A percentile compares a stretch with the other conserved stretches of the same genome.
These are phyloP conservation scores for Heliconius erato DNA, from an alignment of 2,888 invertebrate genomes.

Conservation along the genomic window DNA sequence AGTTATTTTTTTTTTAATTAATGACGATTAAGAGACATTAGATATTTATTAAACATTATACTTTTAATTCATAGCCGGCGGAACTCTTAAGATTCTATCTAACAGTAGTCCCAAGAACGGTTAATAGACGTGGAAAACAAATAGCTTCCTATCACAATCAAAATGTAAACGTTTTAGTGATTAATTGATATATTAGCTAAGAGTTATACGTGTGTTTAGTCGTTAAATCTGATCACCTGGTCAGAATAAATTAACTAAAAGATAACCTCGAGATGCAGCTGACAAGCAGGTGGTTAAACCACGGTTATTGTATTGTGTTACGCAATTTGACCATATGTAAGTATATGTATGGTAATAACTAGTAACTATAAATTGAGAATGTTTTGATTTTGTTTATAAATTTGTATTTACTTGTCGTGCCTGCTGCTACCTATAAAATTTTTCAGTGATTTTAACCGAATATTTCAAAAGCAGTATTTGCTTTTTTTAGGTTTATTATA, in stretches of 20 bases:
- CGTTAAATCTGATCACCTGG: conserved; percentile 47
- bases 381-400: conserved; percentile 6
- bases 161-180: conserved; percentile 55
- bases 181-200: conserved; percentile 57
- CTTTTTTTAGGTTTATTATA: no score
- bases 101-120: conserved; percentile 50
- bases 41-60: background rate
- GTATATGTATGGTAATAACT: background rate
- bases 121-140: conserved; percentile 54
- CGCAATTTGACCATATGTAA: conserved; percentile 19
- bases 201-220: conserved; percentile 44
- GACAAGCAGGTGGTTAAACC: conserved; percentile 48
- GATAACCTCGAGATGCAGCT: conserved; percentile 48
- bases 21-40: conserved; percentile 1
- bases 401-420: no score
- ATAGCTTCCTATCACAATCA: conserved; percentile 54
- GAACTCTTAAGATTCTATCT: conserved; percentile 34
- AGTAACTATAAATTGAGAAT: background rate
- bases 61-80: background rate
- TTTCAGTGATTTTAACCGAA: no score
- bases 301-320: conserved; percentile 38
- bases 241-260: conserved; percentile 44
- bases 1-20: background rate
- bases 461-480: no score
- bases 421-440: no score